Evolutionary conservation across 2,888 invertebrate species (phyloP).

Genomic region (Pyrrhia umbra): DNA sequence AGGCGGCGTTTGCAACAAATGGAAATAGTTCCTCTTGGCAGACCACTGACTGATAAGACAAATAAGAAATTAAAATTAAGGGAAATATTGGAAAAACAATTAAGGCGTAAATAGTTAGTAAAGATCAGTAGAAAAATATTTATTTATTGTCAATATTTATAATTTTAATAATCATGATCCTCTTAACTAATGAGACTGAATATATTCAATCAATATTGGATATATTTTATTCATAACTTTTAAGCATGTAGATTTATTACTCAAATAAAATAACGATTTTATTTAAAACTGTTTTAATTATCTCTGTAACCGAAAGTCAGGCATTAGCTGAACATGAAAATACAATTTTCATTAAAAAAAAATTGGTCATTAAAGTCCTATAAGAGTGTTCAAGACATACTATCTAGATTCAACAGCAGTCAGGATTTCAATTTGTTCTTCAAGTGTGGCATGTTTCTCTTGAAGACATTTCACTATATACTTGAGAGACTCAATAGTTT

Average conservation of each 20-base stretch:
- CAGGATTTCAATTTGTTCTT: slow-evolving; percentile 86
- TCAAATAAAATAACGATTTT: slow-evolving; percentile 34
- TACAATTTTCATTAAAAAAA: background rate
- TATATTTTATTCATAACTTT: slow-evolving; percentile 36
- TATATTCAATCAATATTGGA: slow-evolving; percentile 44
- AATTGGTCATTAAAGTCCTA: background rate
- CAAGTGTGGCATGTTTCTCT: slow-evolving; percentile 84
- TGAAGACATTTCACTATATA: slow-evolving; percentile 85
- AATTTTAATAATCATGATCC: slow-evolving; percentile 45
- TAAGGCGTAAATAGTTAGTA: slow-evolving; percentile 71
- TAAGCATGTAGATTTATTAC: slow-evolving; percentile 14
- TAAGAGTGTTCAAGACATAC: background rate
- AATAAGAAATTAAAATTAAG: slow-evolving; percentile 83
- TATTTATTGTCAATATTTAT: slow-evolving; percentile 47
- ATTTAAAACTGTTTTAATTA: slow-evolving; percentile 25
- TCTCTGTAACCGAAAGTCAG: background rate
- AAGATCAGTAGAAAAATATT: slow-evolving; percentile 28
- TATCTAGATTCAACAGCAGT: slow-evolving; percentile 84
- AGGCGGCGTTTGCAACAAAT: slow-evolving; percentile 91
- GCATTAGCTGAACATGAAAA: background rate
- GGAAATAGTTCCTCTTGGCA: slow-evolving; percentile 91
- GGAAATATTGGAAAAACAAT: slow-evolving; percentile 83
- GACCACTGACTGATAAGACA: slow-evolving; percentile 81
- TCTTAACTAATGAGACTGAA: slow-evolving; percentile 60
- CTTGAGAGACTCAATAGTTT: slow-evolving; percentile 79